Conservation (phyloP, 2,113 vertebrate genomes). For the Fregetta grallaria region DNA sequence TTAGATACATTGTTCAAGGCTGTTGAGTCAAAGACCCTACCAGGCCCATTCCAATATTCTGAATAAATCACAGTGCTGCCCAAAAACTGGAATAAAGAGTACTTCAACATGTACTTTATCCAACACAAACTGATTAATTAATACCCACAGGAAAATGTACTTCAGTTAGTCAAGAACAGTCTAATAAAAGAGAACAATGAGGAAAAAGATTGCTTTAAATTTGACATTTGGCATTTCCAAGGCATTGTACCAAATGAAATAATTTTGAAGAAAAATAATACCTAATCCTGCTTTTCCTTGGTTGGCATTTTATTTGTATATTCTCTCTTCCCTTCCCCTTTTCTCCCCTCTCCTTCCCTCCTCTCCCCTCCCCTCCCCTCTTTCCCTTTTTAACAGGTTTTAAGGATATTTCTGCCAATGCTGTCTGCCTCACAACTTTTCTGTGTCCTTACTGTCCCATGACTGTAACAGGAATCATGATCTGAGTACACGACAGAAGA, state of each 20-base stretch:
- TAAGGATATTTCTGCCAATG: not conserved
- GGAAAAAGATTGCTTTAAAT: not conserved
- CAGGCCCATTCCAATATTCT: not conserved
- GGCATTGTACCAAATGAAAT: not conserved
- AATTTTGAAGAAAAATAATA: not conserved
- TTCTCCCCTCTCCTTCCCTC: too few relatives aligned
- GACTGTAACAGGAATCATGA: not conserved
- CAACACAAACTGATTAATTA: conserved; percentile 10
- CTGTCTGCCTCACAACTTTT: not conserved
- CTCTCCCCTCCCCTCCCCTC: not conserved
- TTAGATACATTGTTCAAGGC: not conserved
- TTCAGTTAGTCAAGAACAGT: not conserved
- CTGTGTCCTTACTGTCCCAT: not conserved
- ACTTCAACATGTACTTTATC: conserved; percentile 46
- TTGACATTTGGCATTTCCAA: conserved; percentile 43
- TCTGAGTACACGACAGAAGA: not conserved
- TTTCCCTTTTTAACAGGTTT: not conserved
- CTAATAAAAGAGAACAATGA: not conserved
- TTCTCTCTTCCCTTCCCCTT: not conserved
- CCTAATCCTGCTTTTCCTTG: conserved; percentile 2
- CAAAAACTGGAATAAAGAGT: not conserved
- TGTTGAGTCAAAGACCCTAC: not conserved
- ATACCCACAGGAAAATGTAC: not conserved
- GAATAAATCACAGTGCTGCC: conserved; percentile 21
- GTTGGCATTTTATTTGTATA: not conserved